Conservation (phyloP, 2,888 invertebrate species). For the Acrobasis consociella region DNA sequence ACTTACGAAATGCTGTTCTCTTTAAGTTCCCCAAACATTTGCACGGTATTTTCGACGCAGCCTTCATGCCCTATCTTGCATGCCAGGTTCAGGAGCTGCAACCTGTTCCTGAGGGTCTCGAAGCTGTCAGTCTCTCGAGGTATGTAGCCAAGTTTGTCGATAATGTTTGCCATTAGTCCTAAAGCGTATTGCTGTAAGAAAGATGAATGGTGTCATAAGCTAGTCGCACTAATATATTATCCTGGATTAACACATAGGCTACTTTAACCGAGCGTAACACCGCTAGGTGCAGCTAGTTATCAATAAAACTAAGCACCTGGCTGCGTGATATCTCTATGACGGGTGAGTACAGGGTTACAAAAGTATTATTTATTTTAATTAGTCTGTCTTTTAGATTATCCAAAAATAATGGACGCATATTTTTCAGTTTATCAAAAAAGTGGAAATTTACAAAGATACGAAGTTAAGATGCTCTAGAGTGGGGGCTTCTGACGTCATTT, state of each 20-base stretch:
- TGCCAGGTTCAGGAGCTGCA: constrained; percentile 82
- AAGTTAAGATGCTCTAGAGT: too few relatives aligned
- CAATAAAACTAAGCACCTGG: background rate
- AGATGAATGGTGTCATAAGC: background rate
- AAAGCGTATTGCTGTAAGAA: constrained; percentile 52
- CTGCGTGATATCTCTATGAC: background rate
- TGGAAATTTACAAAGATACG: too few relatives aligned
- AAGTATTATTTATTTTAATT: too few relatives aligned
- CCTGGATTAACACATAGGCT: too few relatives aligned
- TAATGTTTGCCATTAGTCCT: constrained; percentile 51
- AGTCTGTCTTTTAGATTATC: too few relatives aligned
- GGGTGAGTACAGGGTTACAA: too few relatives aligned
- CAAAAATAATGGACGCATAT: too few relatives aligned
- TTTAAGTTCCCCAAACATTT: constrained; percentile 50
- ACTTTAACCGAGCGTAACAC: too few relatives aligned
- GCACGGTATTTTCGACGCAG: constrained; percentile 69
- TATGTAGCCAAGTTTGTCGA: constrained; percentile 74
- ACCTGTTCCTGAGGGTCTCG: constrained; percentile 82
- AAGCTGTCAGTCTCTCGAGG: constrained; percentile 57
- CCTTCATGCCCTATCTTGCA: constrained; percentile 83
- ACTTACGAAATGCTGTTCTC: constrained; percentile 56
- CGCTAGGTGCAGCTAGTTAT: too few relatives aligned
- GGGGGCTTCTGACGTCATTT: too few relatives aligned
- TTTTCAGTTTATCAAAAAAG: too few relatives aligned
- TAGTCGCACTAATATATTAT: too few relatives aligned